phyloP scores from a whole-genome alignment of 2,113 vertebrate genomes.

The Suricata suricatta region DNA sequence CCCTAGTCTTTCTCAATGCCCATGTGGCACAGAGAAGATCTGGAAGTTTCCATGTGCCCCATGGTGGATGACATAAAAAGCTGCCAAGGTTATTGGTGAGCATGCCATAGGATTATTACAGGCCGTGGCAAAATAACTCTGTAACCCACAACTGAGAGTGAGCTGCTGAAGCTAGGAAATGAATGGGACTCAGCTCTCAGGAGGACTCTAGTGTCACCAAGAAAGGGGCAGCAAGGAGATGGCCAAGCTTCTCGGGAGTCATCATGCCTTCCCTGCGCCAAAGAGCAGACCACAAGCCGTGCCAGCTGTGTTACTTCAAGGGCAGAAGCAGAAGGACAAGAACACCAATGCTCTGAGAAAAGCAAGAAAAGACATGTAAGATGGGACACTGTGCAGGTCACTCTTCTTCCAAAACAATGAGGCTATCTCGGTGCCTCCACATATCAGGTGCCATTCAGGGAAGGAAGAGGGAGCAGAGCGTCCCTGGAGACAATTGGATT shows the following conservation, averaged over 20 bases:
- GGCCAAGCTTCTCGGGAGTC: neutral
- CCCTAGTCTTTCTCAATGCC: neutral
- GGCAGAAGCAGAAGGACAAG: neutral
- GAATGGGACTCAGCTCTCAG: neutral
- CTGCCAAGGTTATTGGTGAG: neutral
- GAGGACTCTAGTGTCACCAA: neutral
- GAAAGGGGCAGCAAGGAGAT: neutral
- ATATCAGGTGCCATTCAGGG: neutral
- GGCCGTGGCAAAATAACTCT: neutral
- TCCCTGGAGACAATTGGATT: neutral
- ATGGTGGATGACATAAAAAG: neutral
- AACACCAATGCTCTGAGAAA: neutral
- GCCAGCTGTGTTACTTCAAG: neutral
- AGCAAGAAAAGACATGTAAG: neutral
- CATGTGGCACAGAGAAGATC: neutral
- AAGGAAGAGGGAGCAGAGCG: neutral
- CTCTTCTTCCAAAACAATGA: neutral
- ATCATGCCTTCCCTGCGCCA: neutral
- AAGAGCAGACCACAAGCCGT: neutral
- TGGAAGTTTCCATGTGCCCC: neutral
- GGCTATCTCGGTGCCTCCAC: neutral
- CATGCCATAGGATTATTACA: neutral
- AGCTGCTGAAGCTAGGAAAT: neutral
- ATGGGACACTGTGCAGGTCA: neutral
- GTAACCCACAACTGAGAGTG: neutral